Base-by-base conservation (phyloP, 2,888 invertebrate species). In the Prosopocoilus inquinatus region DNA sequence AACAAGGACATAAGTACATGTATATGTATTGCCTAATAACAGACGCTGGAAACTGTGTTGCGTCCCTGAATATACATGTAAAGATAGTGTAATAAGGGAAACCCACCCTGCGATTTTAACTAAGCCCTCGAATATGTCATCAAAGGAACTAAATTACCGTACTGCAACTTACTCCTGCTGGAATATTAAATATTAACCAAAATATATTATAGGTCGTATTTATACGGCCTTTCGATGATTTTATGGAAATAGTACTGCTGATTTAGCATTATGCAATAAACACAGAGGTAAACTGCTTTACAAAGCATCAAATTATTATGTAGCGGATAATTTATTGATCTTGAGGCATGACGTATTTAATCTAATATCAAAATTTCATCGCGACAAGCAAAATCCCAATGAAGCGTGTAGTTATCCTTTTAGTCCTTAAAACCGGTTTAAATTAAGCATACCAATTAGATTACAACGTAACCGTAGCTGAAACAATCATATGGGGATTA, bases 381-480 rank as follows among this genome's bases (percentile, higher is more conserved):
- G 60, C 58, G 64, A 64, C 62, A 62, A 58, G 57, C 60, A 59
- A 63, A 64, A 60, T 63, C 63, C 62, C 63, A 62, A 63, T 63
- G 58, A 63, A 62, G 60, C 63, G 58, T 54, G 59, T 60, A 60
- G 60, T 63, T 63, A 63, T 65, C 65, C 65, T 61, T 63, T 65
- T 59, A 63, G 62, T 58, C 62, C 65, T 62, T 65, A 60, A 62
- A 63, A 61, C 62, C 60, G 59, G 60, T 61, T 57, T 60, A 60
- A 63, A 64, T 64, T 64, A 64, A 64, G 58, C 64, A 61, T 61
- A 59, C 61, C 62, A 65, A 65, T 65, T 65, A 65, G 62, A 52
- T 59, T 61, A 52, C 55, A 49, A 59, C 57, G 62, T 59, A 59
- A 59, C 60, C 60, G 55, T 58, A 61, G 60, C 59, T 58, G 57